These are phyloP conservation scores for Genyomyrus donnyi DNA, from an alignment of 2,113 vertebrate species.

Conservation along the genomic window DNA sequence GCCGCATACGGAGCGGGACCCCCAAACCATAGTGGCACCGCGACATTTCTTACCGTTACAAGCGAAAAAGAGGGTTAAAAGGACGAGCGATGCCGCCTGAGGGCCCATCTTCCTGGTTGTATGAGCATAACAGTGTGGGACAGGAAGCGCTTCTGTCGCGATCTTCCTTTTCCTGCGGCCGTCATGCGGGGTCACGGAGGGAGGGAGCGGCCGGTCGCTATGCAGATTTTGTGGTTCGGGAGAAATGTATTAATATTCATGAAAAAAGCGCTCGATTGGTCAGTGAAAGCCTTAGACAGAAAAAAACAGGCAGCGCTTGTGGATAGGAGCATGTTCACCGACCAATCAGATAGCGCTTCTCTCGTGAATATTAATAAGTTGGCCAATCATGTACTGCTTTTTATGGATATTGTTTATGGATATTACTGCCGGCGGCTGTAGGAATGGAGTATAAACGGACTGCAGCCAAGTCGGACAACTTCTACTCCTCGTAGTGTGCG, in stretches of 20 bases:
- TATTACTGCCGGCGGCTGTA: too few species aligned
- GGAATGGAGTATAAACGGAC: too few species aligned
- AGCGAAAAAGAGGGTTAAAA: conserved; percentile 39
- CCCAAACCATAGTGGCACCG: background rate
- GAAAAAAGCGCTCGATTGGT: background rate
- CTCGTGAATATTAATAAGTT: background rate
- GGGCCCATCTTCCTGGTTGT: conserved; percentile 63
- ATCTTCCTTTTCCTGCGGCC: conserved; percentile 38
- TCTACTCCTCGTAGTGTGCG: too few species aligned
- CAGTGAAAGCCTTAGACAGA: background rate
- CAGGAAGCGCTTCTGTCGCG: conserved; percentile 39
- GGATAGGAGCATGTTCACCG: background rate
- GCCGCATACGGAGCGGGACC: background rate
- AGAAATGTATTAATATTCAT: background rate
- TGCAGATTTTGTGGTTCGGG: background rate
- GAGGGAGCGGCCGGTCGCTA: background rate
- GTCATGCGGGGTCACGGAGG: background rate
- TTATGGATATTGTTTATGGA: background rate
- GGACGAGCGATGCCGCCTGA: conserved; percentile 36
- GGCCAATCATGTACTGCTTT: background rate
- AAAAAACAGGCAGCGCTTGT: background rate
- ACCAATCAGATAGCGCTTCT: background rate
- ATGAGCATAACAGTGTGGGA: conserved; percentile 33
- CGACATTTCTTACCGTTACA: conserved; percentile 45
- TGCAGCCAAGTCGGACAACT: too few species aligned